Evolutionary conservation across 1,140 invertebrate species (phyloP).

Genomic region (Scaptomyza montana): DNA sequence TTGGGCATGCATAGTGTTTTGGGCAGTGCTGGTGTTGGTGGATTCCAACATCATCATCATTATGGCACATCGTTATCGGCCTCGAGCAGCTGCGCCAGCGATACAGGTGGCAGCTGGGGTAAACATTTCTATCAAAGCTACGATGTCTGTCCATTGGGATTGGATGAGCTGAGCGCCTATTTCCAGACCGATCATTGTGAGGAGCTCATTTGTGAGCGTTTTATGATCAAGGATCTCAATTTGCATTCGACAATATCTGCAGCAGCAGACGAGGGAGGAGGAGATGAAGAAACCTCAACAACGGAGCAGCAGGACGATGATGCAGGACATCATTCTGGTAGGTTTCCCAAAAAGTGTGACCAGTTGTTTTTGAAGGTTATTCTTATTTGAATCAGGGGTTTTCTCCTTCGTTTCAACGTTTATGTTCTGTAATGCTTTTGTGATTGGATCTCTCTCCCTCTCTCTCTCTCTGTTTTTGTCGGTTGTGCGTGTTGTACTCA

Average conservation of each 20-base stretch:
- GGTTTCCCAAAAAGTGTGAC: constrained; percentile 18
- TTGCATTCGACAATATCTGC: constrained; percentile 22
- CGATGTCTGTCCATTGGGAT: constrained; percentile 71
- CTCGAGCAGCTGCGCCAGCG: constrained; percentile 80
- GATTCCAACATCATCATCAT: constrained; percentile 11
- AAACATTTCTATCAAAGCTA: constrained; percentile 79
- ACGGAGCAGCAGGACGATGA: constrained; percentile 68
- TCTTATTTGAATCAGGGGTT: too few relatives aligned
- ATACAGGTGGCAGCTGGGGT: constrained; percentile 84
- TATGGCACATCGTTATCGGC: constrained; percentile 33
- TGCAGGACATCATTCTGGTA: constrained; percentile 83
- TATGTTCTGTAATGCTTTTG: neutral
- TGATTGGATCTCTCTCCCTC: neutral
- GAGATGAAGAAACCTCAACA: constrained; percentile 24
- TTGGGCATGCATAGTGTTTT: neutral
- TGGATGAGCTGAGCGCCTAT: constrained; percentile 76
- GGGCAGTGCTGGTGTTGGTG: neutral
- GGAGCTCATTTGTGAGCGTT: constrained; percentile 77
- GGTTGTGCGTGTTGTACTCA: neutral
- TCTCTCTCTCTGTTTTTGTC: neutral
- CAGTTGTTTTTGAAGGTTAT: too few relatives aligned
- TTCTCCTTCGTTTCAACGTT: too few relatives aligned
- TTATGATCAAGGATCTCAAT: constrained; percentile 74
- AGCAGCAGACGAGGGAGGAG: neutral
- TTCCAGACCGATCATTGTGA: constrained; percentile 80